These are phyloP conservation scores for Peromyscus nudipes DNA, from an alignment of 2,797 vertebrate species.

Conservation along the genomic window DNA sequence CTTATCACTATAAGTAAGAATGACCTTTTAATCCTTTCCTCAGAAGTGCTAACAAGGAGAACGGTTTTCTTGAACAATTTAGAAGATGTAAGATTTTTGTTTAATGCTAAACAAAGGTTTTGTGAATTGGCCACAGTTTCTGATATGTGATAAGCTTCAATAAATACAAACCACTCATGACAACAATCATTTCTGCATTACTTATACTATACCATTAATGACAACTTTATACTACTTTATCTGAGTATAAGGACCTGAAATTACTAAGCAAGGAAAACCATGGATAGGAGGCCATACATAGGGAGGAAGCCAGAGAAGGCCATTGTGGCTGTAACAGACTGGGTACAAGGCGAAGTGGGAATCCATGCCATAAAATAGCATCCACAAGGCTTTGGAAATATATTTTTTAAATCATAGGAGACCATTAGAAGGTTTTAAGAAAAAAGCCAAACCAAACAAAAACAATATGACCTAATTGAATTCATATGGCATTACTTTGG, in stretches of 20 bases:
- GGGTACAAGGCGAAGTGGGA: neutral
- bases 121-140: neutral
- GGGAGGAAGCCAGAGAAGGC: neutral
- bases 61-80: neutral
- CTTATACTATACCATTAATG: neutral
- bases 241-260: neutral
- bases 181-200: neutral
- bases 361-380: neutral
- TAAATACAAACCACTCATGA: neutral
- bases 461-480: neutral
- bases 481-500: neutral
- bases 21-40: neutral
- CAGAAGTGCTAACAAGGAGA: neutral
- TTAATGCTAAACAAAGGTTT: neutral
- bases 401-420: neutral
- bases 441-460: neutral
- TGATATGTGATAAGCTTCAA: neutral
- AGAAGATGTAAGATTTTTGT: neutral
- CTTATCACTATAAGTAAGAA: constrained; percentile 2
- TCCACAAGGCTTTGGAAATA: neutral
- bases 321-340: neutral
- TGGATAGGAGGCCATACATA: neutral
- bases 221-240: neutral
- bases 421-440: neutral
- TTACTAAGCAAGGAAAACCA: neutral